Percentiles rank a stretch among this genome's conserved stretches.
phyloP scores from a whole-genome alignment of 2,888 invertebrate species.

The Ligdia adustata region DNA sequence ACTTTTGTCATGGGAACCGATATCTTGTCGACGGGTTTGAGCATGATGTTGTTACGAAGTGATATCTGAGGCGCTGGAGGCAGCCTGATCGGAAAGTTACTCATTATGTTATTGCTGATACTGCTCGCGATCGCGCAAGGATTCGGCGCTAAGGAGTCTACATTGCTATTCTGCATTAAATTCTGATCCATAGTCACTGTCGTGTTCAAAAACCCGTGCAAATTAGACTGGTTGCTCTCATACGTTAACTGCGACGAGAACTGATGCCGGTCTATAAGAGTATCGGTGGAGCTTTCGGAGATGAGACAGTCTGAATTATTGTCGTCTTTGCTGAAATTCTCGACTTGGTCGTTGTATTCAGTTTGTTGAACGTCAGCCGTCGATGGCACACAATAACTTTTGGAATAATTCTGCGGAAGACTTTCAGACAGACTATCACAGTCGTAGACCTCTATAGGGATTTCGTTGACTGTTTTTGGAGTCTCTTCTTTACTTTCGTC shows the following conservation, averaged over 20 bases:
- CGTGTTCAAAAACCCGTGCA: constrained; percentile 66
- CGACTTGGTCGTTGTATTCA: constrained; percentile 55
- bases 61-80: constrained; percentile 60
- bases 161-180: constrained; percentile 59
- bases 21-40: constrained; percentile 70
- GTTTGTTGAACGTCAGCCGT: constrained; percentile 50
- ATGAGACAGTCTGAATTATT: constrained; percentile 72
- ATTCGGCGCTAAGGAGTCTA: constrained; percentile 58
- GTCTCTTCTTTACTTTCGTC: constrained; percentile 51
- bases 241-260: constrained; percentile 59
- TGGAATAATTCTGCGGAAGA: constrained; percentile 62
- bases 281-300: constrained; percentile 66
- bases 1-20: constrained; percentile 66
- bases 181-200: constrained; percentile 63
- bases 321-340: constrained; percentile 71
- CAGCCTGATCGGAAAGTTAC: constrained; percentile 71
- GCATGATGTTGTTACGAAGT: constrained; percentile 65
- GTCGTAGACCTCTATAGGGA: constrained; percentile 74
- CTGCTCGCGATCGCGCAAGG: constrained; percentile 59
- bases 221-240: constrained; percentile 56
- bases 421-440: constrained; percentile 72
- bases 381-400: constrained; percentile 55
- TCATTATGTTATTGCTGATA: constrained; percentile 69
- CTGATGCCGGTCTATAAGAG: constrained; percentile 64
- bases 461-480: constrained; percentile 58